A percentile compares a stretch with the other conserved stretches of the same genome.
Evolutionary conservation across 1,140 invertebrate species (phyloP).

Genomic region (Solen grandis): DNA sequence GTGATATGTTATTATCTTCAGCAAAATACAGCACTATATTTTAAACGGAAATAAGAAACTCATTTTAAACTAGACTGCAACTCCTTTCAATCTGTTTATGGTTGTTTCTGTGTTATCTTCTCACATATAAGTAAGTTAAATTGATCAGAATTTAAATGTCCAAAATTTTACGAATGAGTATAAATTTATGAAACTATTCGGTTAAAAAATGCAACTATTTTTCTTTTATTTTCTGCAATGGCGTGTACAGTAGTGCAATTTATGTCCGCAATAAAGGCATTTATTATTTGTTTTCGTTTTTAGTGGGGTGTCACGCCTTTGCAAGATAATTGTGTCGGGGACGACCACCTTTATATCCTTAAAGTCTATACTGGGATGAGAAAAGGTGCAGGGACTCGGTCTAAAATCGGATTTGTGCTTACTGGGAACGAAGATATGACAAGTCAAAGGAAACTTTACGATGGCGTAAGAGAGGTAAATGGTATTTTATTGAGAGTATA

Average conservation of each 20-base stretch:
- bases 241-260: background rate
- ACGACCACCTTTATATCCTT: conserved; percentile 72
- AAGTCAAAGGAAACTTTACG: conserved; percentile 65
- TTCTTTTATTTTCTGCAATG: background rate
- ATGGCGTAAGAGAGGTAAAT: too few relatives aligned
- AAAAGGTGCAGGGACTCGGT: conserved; percentile 69
- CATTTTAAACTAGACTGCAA: too few relatives aligned
- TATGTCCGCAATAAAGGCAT: background rate
- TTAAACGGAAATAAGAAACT: too few relatives aligned
- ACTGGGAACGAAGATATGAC: conserved; percentile 71
- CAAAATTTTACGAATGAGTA: too few relatives aligned
- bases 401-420: conserved; percentile 72
- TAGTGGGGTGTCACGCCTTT: conserved; percentile 73
- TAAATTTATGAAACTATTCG: too few relatives aligned
- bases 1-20: too few relatives aligned
- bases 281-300: conserved; percentile 7
- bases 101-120: too few relatives aligned
- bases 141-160: too few relatives aligned
- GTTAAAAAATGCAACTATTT: background rate
- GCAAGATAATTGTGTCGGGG: conserved; percentile 67
- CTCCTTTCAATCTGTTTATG: too few relatives aligned
- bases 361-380: conserved; percentile 74
- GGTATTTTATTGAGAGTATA: too few relatives aligned
- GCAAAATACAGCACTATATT: too few relatives aligned
- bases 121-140: too few relatives aligned